phyloP scores from a whole-genome alignment of 23 tunicate genomes.

The Styela clava region DNA sequence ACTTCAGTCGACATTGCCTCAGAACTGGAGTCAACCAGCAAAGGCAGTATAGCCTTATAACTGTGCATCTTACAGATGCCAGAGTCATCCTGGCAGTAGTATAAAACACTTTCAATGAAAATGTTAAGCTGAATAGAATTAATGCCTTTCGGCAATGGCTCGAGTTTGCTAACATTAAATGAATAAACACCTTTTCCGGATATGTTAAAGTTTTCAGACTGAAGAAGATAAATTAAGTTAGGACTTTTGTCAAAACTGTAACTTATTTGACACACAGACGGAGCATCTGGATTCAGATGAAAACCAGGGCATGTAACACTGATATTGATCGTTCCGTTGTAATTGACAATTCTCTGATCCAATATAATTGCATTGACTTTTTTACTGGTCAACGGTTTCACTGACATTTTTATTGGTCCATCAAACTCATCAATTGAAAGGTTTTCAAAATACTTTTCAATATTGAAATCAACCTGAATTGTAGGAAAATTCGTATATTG shows the following conservation, averaged over 20 bases:
- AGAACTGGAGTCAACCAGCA: neutral
- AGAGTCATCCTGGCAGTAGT: constrained; percentile 36
- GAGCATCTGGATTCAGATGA: constrained; percentile 47
- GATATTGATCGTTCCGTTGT: neutral
- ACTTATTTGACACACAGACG: constrained; percentile 52
- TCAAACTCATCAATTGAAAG: neutral
- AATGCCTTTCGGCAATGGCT: too few species aligned
- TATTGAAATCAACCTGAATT: neutral
- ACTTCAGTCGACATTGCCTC: too few species aligned
- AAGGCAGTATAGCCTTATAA: constrained; percentile 14
- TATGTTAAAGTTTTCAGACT: too few species aligned
- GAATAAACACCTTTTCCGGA: neutral
- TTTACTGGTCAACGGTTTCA: neutral
- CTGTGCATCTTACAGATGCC: constrained; percentile 36
- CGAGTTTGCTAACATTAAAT: neutral
- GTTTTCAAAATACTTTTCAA: neutral
- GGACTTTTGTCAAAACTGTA: neutral
- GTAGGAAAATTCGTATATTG: too few species aligned
- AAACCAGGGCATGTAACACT: neutral
- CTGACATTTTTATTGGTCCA: neutral
- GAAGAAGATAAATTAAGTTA: neutral
- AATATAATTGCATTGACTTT: neutral
- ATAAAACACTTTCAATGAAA: constrained; percentile 34
- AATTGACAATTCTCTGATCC: neutral
- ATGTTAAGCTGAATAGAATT: constrained; percentile 1